Base-by-base conservation (phyloP, 2,888 invertebrate genomes). In the Pollenia angustigena region DNA sequence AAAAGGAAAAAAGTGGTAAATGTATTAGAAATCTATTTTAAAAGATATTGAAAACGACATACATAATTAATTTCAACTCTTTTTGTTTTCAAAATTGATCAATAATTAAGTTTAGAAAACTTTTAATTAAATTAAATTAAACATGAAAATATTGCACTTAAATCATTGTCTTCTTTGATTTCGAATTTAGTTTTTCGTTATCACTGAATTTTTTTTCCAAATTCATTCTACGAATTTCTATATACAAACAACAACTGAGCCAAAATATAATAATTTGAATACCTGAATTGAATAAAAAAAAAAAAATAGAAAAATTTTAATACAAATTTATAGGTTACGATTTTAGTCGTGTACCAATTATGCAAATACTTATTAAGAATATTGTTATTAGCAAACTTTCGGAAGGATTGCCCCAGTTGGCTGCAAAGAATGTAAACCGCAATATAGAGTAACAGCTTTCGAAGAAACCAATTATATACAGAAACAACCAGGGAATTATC, bases 181-280 rank as follows among this genome's bases (percentile, higher is more conserved):
- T 32, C 32, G 32, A 32, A 32, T 32, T 32, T 6, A 32, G 32
- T 3, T 12, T n/a, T 40, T 42, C 62, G 6, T 1, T n/a, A 2
- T 10, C 16, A 44, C 10, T 18, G 9, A 16, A 2, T 4, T 16
- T 1, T 44, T 18, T n/a, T 1, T 44, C 62, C 1, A 16, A 16
- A 11, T 64, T 64, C 1, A 16, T 4, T 44, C 44, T n/a, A 3
- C 62, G 62, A 10, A 64, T 18, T 8, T 64, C 62, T 1, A n/a
- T 42, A 64, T 64, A 64, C 11, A 64, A 44, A 12, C 62, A 16
- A 16, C 44, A 64, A 44, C 62, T 64, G 9, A 44, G 44, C 44
- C 42, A 64, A 64, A 44, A 44, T 7, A 64, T 44, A 18, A 16
- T 44, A 16, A 64, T 10, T 64, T 64, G 44, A 10, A 64, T 42